A percentile compares a stretch with the other conserved stretches of the same genome.
Conservation (phyloP, 2,797 vertebrate genomes). For the Picus viridis region DNA sequence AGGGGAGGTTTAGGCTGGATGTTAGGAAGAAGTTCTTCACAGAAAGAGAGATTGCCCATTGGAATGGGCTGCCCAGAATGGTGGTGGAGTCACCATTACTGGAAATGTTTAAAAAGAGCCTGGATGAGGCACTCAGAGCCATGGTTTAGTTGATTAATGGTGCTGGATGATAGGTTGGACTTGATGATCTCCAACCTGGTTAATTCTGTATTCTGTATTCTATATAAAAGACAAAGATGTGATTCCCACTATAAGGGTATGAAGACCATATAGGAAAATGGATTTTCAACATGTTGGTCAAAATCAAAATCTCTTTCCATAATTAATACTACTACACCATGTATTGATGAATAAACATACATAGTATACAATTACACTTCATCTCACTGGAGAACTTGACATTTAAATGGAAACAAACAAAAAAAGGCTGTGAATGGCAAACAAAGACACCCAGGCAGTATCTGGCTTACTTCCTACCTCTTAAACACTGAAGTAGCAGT, state of each 20-base stretch:
- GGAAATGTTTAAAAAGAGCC: no score
- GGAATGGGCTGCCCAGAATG: no score
- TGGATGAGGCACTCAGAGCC: no score
- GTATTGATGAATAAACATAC: background rate
- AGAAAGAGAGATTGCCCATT: no score
- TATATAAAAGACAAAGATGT: background rate
- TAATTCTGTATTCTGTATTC: no score
- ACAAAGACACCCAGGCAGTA: background rate
- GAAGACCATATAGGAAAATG: background rate
- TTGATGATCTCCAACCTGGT: no score
- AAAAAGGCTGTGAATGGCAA: background rate
- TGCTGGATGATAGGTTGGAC: no score
- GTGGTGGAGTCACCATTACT: no score
- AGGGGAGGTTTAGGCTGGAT: no score
- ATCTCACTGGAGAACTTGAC: background rate
- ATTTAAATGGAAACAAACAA: background rate
- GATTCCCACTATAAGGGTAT: background rate
- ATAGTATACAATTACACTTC: background rate
- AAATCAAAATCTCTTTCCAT: background rate
- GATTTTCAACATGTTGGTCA: background rate
- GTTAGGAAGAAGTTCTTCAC: no score
- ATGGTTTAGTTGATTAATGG: no score
- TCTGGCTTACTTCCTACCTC: background rate
- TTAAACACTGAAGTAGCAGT: background rate
- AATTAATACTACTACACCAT: background rate